Evolutionary conservation across 2,888 invertebrate genomes (phyloP), one percentile per base, ranked within the genome.

Genomic region (Formica aserva): DNA sequence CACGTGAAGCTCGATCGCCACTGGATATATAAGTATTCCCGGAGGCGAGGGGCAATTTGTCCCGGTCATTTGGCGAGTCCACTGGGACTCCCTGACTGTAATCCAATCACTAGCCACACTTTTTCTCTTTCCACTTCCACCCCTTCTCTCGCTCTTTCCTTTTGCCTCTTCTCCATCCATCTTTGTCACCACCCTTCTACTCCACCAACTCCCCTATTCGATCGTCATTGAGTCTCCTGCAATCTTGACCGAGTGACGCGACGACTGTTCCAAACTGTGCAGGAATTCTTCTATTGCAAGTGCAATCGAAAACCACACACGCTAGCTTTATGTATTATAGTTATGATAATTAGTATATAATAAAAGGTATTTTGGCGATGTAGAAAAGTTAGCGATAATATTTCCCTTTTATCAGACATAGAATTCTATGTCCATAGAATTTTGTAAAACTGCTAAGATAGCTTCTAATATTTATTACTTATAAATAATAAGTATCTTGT

Each of bases 11-110:
- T 91, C 91, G 91, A 93, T 92, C 91, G 92, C 81, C 92, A 84
- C 89, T 90, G 91, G 93, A 94, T 93, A 93, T 94, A 94, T 94
- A 94, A 94, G 95, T 94, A 95, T 95, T 95, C 95, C 94, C 95
- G 94, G 93, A 94, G 95, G 95, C 94, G 90, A 94, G 94, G 94
- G 94, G 94, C 95, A 95, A 95, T 95, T 95, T 95, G 95, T 95
- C 95, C 94, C 94, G 94, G 95, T 95, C 94, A 95, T 94, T 95
- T 94, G 94, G 93, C 93, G 92, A 93, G 94, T 94, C 94, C 95
- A 91, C 92, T 91, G 95, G 94, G 95, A 94, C 94, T 93, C 93
- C 92, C 94, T 93, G 93, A 94, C 94, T 94, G 94, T 94, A 95
- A 95, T 95, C 94, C 94, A 95, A 95, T 95, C 94, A 95, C 94